Base-by-base conservation (phyloP, 2,888 invertebrate genomes). In the Watsonalla cultraria region DNA sequence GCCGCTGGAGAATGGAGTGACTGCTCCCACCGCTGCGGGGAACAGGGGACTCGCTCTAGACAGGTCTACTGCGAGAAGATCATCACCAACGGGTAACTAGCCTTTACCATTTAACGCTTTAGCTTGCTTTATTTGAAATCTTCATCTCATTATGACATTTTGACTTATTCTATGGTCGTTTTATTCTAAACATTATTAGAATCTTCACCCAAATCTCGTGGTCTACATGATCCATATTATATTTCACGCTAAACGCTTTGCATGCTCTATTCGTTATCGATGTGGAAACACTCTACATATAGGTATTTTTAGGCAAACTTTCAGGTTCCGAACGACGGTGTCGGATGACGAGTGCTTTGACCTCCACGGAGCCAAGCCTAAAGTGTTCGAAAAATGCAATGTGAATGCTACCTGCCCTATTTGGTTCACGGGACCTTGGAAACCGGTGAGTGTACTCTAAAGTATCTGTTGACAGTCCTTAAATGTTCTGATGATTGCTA, bases 401-500 rank as follows among this genome's bases (percentile, higher is more conserved):
- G 92, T 92, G 53, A 94, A 95, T 56, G 92, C 94, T 35, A 92
- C 93, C 34, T 98, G 98, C 75, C 97, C 98, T 0, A 92, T 93
- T 51, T 99, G 97, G 96, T 96, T 96, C 74, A 90, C 94, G 34
- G 97, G 96, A 53, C 95, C 96, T 6, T 99, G 99, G 99, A 95
- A 94, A 77, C 95, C 97, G 65, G 97, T 97, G 86, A 91, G 93
- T n/a, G n/a, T n/a, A n/a, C n/a, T 80, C 35, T 33, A 55, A 24
- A 24, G 24, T 4, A 24, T 2, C 1, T 24, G 24, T 24, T 24
- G 24, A 24, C 4, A 2, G 24, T 24, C 24, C 24, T 4, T 24
- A 24, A 24, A 24, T 24, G 24, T 24, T 24, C 24, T 24, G 24
- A n/a, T n/a, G n/a, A n/a, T n/a, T n/a, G n/a, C n/a, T n/a, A n/a